These are phyloP conservation scores for Porites cylindrica DNA, from an alignment of 92 coral and sea anemone species.

Conservation along the genomic window DNA sequence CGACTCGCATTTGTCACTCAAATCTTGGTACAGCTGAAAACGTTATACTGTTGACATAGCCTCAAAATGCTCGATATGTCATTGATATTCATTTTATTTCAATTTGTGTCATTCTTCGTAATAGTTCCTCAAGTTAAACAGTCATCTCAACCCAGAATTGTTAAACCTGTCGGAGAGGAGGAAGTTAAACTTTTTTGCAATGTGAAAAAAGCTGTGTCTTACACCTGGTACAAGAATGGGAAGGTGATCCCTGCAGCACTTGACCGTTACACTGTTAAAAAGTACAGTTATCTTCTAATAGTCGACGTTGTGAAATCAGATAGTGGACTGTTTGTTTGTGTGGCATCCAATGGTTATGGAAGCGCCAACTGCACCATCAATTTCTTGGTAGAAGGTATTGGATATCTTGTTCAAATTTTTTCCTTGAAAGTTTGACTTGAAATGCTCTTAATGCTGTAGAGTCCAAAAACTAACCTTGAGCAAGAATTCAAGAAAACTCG, in stretches of 20 bases:
- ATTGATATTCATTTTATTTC: neutral
- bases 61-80: too few species aligned
- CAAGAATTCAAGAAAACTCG: too few species aligned
- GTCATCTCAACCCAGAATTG: slow-evolving; percentile 21
- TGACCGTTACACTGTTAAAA: slow-evolving; percentile 28
- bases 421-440: neutral
- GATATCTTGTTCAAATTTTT: neutral
- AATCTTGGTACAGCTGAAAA: too few species aligned
- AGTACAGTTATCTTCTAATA: slow-evolving; percentile 53
- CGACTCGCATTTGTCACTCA: too few species aligned
- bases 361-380: slow-evolving; percentile 26
- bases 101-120: neutral
- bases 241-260: neutral
- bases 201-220: slow-evolving; percentile 34
- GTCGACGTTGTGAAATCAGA: slow-evolving; percentile 51
- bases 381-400: slow-evolving; percentile 53
- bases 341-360: slow-evolving; percentile 55
- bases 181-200: slow-evolving; percentile 53
- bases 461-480: too few species aligned
- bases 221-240: slow-evolving; percentile 67
- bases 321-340: slow-evolving; percentile 61
- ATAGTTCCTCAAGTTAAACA: slow-evolving; percentile 42
- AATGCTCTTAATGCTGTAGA: neutral
- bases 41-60: too few species aligned
- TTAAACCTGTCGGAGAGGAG: slow-evolving; percentile 48